Evolutionary conservation across 2,113 vertebrate genomes (phyloP).

Genomic region (Dicentrarchus labrax): DNA sequence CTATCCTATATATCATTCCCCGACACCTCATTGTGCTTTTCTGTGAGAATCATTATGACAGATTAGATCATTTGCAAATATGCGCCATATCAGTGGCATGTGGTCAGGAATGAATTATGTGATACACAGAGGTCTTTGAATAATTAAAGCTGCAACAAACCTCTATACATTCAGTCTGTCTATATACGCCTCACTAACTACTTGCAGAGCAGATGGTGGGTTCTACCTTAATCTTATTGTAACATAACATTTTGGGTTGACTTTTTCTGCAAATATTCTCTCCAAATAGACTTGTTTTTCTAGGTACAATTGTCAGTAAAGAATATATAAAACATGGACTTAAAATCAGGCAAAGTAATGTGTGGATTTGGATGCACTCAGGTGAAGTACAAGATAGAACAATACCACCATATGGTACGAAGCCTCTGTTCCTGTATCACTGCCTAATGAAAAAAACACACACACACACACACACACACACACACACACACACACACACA

Average conservation of each 20-base stretch:
- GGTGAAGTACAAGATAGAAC: constrained; percentile 24
- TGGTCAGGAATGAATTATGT: constrained; percentile 58
- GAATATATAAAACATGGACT: not conserved
- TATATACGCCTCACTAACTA: constrained; percentile 9
- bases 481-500: constrained; percentile 13
- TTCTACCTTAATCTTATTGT: not conserved
- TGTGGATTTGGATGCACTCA: constrained; percentile 6
- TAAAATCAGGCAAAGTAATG: constrained; percentile 10
- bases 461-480: constrained; percentile 16
- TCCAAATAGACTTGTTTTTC: not conserved
- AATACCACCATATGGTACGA: constrained; percentile 32
- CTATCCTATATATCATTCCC: constrained; percentile 56
- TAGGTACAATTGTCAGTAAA: not conserved
- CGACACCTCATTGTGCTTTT: constrained; percentile 64
- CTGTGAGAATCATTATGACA: constrained; percentile 66
- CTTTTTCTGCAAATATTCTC: not conserved
- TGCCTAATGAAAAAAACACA: constrained; percentile 54
- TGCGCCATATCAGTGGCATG: constrained; percentile 50
- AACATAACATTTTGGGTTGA: not conserved
- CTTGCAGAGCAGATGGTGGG: not conserved
- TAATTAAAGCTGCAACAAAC: constrained; percentile 52
- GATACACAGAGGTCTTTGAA: constrained; percentile 25
- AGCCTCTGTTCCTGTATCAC: constrained; percentile 33
- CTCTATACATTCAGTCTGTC: constrained; percentile 11
- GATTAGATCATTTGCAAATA: constrained; percentile 62